Base-by-base conservation (phyloP, 1,140 invertebrate genomes). In the Cydia strobilella region DNA sequence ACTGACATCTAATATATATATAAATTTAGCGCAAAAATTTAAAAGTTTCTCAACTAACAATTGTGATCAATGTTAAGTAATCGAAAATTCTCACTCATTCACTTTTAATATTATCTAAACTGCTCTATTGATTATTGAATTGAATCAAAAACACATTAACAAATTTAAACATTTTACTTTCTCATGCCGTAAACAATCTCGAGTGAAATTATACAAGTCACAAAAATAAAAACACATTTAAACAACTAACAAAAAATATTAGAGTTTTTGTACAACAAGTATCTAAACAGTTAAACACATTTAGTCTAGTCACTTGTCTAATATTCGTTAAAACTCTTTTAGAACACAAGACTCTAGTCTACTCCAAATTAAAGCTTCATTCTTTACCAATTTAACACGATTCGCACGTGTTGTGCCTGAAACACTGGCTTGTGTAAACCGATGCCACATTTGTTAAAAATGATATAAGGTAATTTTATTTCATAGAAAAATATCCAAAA, bases 361-460 rank as follows among this genome's bases (percentile, higher is more conserved):
- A 92, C 88, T 82, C 78, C 87, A 92, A 92, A 92, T 92, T 92
- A 92, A 92, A 92, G 90, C 90, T 91, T 92, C 83, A 77, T 84
- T 86, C 72, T 86, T 92, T 92, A 92, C 90, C 90, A 92, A 81
- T 88, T 85, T 78, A 83, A 85, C 77, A 85, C 85, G 84, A 88
- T 86, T 76, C 13, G 74, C 18, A 31, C 79, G 81, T 88, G 82
- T 83, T 84, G 81, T 86, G 76, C 72, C 81, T 77, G 81, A 82
- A 84, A 79, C 82, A 89, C 80, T 81, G 31, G n/a, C 65, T 39
- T 18, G 31, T 39, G 65, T 39, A 3, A 31, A 66, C 63, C 63
- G 63, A 66, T 45, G 3, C 7, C 51, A 54, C 51, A 18, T 18
- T n/a, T n/a, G 10, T 15, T 13, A 54, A 54, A 51, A n/a, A n/a